Evolutionary conservation across 2,888 invertebrate species (phyloP), one percentile per base, ranked within the genome.

Genomic region (Drosophila borealis): DNA sequence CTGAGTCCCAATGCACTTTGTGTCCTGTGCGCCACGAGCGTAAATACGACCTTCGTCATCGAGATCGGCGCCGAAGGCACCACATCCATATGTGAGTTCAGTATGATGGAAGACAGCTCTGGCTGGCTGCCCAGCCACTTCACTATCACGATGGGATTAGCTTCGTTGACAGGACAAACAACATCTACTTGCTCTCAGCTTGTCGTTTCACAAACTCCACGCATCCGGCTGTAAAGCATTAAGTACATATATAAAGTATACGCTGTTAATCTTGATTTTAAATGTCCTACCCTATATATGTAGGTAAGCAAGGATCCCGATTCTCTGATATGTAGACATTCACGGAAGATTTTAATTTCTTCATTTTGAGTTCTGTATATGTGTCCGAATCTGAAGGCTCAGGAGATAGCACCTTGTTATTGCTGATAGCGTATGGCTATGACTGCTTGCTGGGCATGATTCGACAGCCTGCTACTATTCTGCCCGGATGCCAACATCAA

Each of bases 11-110:
- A 96, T 96, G 86, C 95, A 96, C 92, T 97, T 97, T 96, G 97
- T 97, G 81, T 96, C 96, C 92, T 96, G 96, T 1, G 95, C 91
- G 13, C 96, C 96, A 6, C 96, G 93, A 0, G 95, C 96, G 90
- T 93, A 96, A 70, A 96, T 96, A 88, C 97, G 95, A 1, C 98
- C 98, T 61, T 96, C 94, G 1, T 95, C 94, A 89, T 97, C 97
- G 89, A 98, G 96, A 75, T 96, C 94, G 0, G 96, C 98, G 74
- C 94, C 95, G 92, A 98, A 99, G 97, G 96, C 0, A 99, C 98
- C 1, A 99, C 98, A 92, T 99, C 99, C 94, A 97, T 98, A 90
- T 99, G 98, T 8, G 98, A 97, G 91, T 98, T 98, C 29, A 98
- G 94, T 85, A 98, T 93, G 70, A 99, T 94, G 10, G 96, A 93